These are phyloP conservation scores for Linnaemya tessellans DNA, from an alignment of 2,888 invertebrate species.

Conservation along the genomic window DNA sequence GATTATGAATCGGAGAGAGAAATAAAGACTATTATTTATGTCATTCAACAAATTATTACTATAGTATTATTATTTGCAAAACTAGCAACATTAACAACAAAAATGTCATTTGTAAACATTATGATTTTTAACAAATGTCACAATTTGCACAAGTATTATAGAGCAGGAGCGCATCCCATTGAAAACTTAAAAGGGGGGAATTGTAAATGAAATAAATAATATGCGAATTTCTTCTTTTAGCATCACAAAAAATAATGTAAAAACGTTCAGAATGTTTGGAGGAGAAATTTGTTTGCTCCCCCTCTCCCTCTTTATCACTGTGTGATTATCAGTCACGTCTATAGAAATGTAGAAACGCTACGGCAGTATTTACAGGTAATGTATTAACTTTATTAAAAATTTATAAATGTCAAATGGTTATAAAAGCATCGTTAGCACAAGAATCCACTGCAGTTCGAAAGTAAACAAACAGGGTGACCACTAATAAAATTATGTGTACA, in stretches of 20 bases:
- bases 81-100: conserved; percentile 49
- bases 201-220: no score
- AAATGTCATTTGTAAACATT: conserved; percentile 46
- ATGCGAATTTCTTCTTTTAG: no score
- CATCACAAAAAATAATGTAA: no score
- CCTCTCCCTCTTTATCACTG: no score
- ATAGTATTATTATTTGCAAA: conserved; percentile 36
- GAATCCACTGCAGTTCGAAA: not conserved
- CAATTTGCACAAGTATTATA: not conserved
- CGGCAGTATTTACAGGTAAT: conserved; percentile 8
- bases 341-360: not conserved
- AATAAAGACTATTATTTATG: conserved; percentile 29
- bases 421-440: conserved; percentile 13
- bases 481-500: not conserved
- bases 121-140: conserved; percentile 27
- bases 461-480: conserved; percentile 31
- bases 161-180: no score
- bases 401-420: conserved; percentile 48
- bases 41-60: conserved; percentile 47
- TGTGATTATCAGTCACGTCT: no score
- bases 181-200: no score
- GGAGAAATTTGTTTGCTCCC: no score
- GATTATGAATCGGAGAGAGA: no score
- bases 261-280: no score
- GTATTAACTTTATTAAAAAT: conserved; percentile 51